Evolutionary conservation across 1,140 invertebrate species (phyloP).

Genomic region (Temnothorax curvispinosus): DNA sequence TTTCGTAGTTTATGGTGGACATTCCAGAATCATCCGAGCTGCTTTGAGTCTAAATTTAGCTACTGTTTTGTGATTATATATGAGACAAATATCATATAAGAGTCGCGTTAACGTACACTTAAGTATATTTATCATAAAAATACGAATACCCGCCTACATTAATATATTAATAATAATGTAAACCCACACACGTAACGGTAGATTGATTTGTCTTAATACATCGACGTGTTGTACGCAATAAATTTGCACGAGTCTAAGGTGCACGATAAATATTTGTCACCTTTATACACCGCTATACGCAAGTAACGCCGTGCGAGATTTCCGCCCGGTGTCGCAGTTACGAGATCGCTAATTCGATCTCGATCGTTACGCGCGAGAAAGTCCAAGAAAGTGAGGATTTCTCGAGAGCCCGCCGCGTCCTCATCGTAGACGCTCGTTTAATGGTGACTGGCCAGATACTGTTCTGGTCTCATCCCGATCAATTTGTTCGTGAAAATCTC

Average conservation of each 20-base stretch:
- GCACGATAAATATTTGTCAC: not conserved
- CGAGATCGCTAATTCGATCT: constrained; percentile 32
- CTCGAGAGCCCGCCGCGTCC: not conserved
- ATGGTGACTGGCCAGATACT: constrained; percentile 23
- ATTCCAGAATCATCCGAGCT: not conserved
- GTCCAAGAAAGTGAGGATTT: constrained; percentile 42
- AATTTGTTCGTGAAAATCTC: constrained; percentile 68
- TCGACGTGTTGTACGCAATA: not conserved
- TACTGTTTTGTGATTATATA: not conserved
- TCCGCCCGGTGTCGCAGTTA: not conserved
- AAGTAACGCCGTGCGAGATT: not conserved
- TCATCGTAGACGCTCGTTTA: constrained; percentile 21
- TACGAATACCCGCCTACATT: not conserved
- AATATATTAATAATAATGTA: constrained; percentile 12
- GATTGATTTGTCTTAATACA: not conserved
- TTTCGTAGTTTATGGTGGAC: constrained; percentile 29
- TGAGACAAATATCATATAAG: not conserved
- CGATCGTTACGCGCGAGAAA: constrained; percentile 19
- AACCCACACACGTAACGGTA: not conserved
- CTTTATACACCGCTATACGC: not conserved
- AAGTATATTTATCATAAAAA: not conserved
- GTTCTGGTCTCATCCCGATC: constrained; percentile 55
- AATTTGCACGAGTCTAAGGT: not conserved
- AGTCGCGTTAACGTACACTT: not conserved
- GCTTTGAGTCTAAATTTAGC: constrained; percentile 6